These are phyloP conservation scores for Acipenser ruthenus DNA, from an alignment of 2,797 vertebrate genomes.

Conservation along the genomic window DNA sequence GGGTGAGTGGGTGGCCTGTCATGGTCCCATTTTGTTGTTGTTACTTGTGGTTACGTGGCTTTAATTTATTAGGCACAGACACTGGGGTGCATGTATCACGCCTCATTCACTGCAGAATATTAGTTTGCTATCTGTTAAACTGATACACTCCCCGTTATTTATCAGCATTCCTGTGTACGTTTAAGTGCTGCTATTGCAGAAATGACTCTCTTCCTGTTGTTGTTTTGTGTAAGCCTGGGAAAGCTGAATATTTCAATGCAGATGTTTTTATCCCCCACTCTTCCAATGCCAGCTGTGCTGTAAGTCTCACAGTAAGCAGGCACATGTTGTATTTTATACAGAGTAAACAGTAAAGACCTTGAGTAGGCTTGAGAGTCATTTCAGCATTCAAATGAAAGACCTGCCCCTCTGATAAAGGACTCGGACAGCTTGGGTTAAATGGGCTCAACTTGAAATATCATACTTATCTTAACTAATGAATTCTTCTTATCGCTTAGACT, in stretches of 20 bases:
- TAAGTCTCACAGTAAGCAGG: constrained; percentile 60
- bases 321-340: constrained; percentile 15
- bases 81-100: not conserved
- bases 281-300: too few species aligned
- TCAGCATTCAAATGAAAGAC: too few species aligned
- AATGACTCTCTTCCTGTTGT: constrained; percentile 71
- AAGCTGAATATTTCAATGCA: constrained; percentile 73
- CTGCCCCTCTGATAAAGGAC: too few species aligned
- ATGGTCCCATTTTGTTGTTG: not conserved
- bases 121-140: constrained; percentile 32
- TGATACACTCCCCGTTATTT: constrained; percentile 32
- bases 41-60: not conserved
- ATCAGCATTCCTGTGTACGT: constrained; percentile 48
- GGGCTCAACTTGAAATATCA: too few species aligned
- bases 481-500: too few species aligned
- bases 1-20: not conserved
- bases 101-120: constrained; percentile 11
- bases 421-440: too few species aligned
- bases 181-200: constrained; percentile 63
- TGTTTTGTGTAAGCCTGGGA: constrained; percentile 67
- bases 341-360: too few species aligned
- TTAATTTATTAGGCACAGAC: not conserved
- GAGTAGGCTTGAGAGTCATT: too few species aligned
- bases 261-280: constrained; percentile 47
- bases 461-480: too few species aligned